These are phyloP conservation scores for Scaptomyza reducta DNA, from an alignment of 2,888 invertebrate genomes.

Conservation along the genomic window DNA sequence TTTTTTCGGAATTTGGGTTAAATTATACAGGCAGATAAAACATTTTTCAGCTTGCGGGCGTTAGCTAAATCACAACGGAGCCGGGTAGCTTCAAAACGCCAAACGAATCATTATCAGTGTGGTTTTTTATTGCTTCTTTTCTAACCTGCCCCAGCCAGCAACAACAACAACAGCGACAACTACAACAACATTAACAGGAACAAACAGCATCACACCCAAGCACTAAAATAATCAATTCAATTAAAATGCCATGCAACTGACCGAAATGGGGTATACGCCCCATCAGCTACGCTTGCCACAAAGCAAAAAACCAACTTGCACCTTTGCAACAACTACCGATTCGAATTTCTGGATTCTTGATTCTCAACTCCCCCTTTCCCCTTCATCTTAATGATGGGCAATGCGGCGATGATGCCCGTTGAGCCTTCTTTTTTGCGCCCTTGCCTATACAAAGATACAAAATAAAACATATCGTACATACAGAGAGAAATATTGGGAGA, in stretches of 20 bases:
- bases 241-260: slow-evolving; percentile 78
- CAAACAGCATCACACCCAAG: slow-evolving; percentile 75
- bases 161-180: not conserved
- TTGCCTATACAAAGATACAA: slow-evolving; percentile 7
- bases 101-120: slow-evolving; percentile 68
- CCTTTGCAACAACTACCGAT: slow-evolving; percentile 2
- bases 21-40: slow-evolving; percentile 74
- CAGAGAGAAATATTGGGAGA: too few species aligned
- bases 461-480: not conserved
- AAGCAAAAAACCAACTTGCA: slow-evolving; percentile 22
- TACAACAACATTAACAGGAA: not conserved
- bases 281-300: slow-evolving; percentile 47
- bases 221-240: slow-evolving; percentile 79
- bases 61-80: not conserved
- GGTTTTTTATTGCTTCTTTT: not conserved
- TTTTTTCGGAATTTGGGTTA: slow-evolving; percentile 76
- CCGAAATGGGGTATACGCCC: slow-evolving; percentile 54
- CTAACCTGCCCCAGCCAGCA: not conserved
- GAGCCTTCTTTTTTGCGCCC: slow-evolving; percentile 24
- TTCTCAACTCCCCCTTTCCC: slow-evolving; percentile 13
- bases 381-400: slow-evolving; percentile 74
- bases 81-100: not conserved
- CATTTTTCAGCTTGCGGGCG: slow-evolving; percentile 62
- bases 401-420: slow-evolving; percentile 32
- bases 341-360: not conserved